Evolutionary conservation across 2,113 vertebrate species (phyloP).

Genomic region (Gnathonemus longibarbis): DNA sequence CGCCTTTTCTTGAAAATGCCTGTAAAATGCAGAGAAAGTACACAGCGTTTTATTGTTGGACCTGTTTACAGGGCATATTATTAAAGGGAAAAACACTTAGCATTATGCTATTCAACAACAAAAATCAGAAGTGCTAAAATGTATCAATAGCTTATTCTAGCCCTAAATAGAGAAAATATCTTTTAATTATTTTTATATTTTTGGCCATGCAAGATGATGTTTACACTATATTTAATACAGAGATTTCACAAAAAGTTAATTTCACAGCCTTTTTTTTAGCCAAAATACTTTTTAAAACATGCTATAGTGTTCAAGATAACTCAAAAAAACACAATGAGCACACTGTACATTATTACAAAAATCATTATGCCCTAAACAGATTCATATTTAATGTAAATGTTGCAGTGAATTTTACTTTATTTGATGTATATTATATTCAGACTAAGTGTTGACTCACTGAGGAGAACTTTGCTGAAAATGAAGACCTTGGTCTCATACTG

Average conservation of each 20-base stretch:
- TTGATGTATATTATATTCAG: background rate
- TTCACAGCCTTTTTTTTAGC: background rate
- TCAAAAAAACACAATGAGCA: background rate
- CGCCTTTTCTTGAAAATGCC: background rate
- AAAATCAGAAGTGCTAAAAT: background rate
- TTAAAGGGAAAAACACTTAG: background rate
- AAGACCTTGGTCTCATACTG: background rate
- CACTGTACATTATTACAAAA: background rate
- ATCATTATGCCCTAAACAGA: background rate
- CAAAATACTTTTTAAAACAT: background rate
- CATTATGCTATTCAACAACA: background rate
- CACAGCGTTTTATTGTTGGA: background rate
- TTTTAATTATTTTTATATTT: background rate
- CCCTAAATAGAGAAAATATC: background rate
- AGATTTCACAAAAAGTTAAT: background rate
- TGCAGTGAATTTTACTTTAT: background rate
- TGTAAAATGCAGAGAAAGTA: background rate
- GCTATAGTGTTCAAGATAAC: background rate
- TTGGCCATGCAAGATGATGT: background rate
- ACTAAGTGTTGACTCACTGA: background rate
- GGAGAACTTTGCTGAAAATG: background rate
- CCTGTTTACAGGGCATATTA: background rate
- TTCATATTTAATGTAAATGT: background rate
- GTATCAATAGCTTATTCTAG: background rate
- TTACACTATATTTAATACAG: background rate